Evolutionary conservation across 2,888 invertebrate genomes (phyloP).

Genomic region (Pterostichus niger): DNA sequence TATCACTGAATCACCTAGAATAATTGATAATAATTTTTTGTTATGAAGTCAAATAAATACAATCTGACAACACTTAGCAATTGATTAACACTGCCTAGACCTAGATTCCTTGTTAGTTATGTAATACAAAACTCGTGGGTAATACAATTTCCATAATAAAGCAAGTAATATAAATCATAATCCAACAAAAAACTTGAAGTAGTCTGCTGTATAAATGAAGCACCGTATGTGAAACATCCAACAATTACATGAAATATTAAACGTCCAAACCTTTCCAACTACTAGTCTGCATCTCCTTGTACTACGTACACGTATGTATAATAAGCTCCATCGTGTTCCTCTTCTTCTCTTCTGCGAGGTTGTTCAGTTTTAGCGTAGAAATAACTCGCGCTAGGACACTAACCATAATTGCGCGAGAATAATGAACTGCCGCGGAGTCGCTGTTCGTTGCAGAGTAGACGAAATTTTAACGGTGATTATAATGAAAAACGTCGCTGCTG

Average conservation of each 20-base stretch:
- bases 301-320: not conserved
- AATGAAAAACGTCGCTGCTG: slow-evolving; percentile 21
- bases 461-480: slow-evolving; percentile 48
- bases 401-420: slow-evolving; percentile 46
- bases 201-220: not conserved
- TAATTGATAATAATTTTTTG: not conserved
- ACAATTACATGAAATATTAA: not conserved
- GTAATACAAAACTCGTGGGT: too few species aligned
- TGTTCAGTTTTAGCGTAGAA: slow-evolving; percentile 38
- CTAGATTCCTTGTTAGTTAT: too few species aligned
- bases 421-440: slow-evolving; percentile 25
- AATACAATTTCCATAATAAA: too few species aligned
- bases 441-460: slow-evolving; percentile 1
- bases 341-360: not conserved
- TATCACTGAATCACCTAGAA: too few species aligned
- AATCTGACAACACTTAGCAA: too few species aligned
- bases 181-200: not conserved
- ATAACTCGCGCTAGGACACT: slow-evolving; percentile 41
- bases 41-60: not conserved
- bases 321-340: slow-evolving; percentile 34
- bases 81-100: too few species aligned
- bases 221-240: not conserved
- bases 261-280: not conserved
- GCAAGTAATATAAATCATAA: not conserved
- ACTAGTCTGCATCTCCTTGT: not conserved